A percentile compares a stretch with the other conserved stretches of the same genome.
Evolutionary conservation across 2,888 invertebrate species (phyloP).

Genomic region (Alentia gelatinosa): DNA sequence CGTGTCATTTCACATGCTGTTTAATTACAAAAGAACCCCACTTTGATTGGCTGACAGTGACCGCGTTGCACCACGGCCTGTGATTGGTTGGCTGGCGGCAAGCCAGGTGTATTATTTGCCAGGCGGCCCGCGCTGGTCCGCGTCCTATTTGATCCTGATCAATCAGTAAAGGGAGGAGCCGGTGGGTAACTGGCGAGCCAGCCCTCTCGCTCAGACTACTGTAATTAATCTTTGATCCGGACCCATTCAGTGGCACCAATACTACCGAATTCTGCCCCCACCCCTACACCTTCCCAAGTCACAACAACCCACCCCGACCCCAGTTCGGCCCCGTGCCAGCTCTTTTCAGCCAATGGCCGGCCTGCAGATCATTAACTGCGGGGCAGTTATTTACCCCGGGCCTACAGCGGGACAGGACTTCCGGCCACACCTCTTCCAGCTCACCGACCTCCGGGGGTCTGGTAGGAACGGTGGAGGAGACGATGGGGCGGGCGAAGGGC

Average conservation of each 20-base stretch:
- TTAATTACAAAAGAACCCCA: neutral
- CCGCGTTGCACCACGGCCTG: neutral
- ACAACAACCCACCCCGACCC: neutral
- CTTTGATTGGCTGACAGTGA: constrained; percentile 14
- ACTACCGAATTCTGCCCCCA: neutral
- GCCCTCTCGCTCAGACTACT: neutral
- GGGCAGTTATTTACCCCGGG: constrained; percentile 9
- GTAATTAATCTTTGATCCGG: constrained; percentile 51
- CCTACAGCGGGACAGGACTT: neutral
- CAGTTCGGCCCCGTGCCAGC: neutral
- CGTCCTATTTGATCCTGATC: constrained; percentile 1
- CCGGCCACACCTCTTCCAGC: constrained; percentile 33
- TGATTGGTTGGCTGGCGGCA: constrained; percentile 5
- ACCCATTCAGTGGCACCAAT: neutral
- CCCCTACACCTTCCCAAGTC: neutral
- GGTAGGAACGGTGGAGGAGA: neutral
- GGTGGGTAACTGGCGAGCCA: neutral
- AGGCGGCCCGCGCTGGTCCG: neutral
- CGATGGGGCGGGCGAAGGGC: neutral
- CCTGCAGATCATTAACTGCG: neutral
- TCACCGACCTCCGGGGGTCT: neutral
- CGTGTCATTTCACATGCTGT: constrained; percentile 26
- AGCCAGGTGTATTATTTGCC: constrained; percentile 25
- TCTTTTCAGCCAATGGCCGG: neutral
- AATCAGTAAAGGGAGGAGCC: neutral